Evolutionary conservation across 2,797 vertebrate species (phyloP).

Genomic region (Apodemus agrarius): DNA sequence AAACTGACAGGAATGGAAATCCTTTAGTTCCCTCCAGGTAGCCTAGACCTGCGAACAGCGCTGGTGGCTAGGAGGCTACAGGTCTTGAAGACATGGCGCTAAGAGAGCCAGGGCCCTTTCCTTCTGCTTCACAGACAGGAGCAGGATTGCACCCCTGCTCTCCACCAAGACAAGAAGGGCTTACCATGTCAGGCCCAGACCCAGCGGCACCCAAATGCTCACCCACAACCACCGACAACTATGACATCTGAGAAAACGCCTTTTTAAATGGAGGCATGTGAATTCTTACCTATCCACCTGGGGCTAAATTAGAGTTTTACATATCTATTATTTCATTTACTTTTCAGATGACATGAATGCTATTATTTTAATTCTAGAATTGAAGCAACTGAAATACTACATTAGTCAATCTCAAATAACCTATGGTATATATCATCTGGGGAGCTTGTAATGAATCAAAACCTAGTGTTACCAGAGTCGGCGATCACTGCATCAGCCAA

Average conservation of each 20-base stretch:
- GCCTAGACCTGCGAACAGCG: constrained; percentile 86
- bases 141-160: constrained; percentile 67
- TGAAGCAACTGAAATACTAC: background rate
- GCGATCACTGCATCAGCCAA: background rate
- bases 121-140: constrained; percentile 81
- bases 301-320: constrained; percentile 40
- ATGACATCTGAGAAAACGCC: background rate
- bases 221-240: background rate
- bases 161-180: constrained; percentile 61
- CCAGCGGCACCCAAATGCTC: background rate
- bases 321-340: constrained; percentile 21
- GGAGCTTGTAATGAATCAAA: background rate
- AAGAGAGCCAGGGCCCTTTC: constrained; percentile 56
- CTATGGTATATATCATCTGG: background rate
- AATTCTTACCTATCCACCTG: background rate
- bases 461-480: background rate
- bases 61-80: constrained; percentile 73
- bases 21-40: constrained; percentile 7
- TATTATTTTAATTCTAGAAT: constrained; percentile 17
- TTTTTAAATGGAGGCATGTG: background rate
- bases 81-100: constrained; percentile 87
- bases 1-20: background rate
- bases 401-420: background rate
- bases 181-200: background rate
- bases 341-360: background rate